Evolutionary conservation across 2,797 vertebrate genomes (phyloP), one percentile per base, ranked within the genome.

Genomic region (Manis pentadactyla): DNA sequence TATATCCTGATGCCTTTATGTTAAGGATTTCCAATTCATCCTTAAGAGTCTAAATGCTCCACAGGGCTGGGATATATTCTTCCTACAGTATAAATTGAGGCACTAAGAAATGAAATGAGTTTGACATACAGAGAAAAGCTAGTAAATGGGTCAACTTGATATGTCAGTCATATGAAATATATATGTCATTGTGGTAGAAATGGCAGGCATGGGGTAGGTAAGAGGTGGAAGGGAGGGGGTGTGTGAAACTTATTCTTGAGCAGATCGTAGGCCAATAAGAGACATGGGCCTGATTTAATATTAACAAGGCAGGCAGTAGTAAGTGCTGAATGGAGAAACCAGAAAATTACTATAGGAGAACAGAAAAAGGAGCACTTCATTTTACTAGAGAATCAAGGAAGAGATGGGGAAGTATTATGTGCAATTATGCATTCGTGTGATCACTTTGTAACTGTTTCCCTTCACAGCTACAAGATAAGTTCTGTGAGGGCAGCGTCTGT

Each of bases 51-150:
- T n/a, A n/a, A n/a, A n/a, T n/a, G n/a, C n/a, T n/a, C n/a, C n/a
- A n/a, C n/a, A n/a, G n/a, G n/a, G n/a, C n/a, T n/a, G n/a, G n/a
- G n/a, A n/a, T n/a, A n/a, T n/a, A n/a, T n/a, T n/a, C n/a, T n/a
- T n/a, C n/a, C n/a, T n/a, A n/a, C n/a, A n/a, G n/a, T n/a, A 3
- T 57, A 95, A 81, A 61, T 11, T 51, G 7, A 92, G 12, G 11
- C 2, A n/a, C 75, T 42, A 8, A 87, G 49, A 93, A 87, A 78
- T 71, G 7, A 86, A 89, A 86, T 61, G 5, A 46, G 74, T 90
- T 69, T 88, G 51, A 64, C 6, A 37, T 17, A 42, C 51, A 81
- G 2, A 49, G 63, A 66, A 69, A 73, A 73, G 55, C 4, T 90
- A 77, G 25, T 29, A 68, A 84, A 63, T 34, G 17, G 27, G 15